Evolutionary conservation across 1,140 invertebrate species (phyloP).

Genomic region (Eurosta solidaginis): DNA sequence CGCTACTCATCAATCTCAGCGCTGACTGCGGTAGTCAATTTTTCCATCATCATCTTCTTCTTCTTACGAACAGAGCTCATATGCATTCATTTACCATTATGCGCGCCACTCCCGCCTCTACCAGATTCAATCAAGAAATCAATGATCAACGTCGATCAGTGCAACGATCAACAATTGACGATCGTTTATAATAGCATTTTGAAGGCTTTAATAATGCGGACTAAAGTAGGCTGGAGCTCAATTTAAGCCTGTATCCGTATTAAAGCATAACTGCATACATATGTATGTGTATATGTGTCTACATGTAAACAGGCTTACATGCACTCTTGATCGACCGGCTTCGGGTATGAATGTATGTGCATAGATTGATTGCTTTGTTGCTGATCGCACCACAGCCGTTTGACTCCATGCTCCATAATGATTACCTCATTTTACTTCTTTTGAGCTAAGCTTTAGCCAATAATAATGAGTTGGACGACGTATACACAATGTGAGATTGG

Average conservation of each 20-base stretch:
- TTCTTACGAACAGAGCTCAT: too few species aligned
- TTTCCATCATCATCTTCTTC: too few species aligned
- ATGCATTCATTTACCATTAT: too few species aligned
- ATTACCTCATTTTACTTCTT: background rate
- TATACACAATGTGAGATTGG: background rate
- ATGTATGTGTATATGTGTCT: background rate
- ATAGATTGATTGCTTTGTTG: constrained; percentile 22
- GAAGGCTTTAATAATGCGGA: background rate
- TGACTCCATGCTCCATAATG: background rate
- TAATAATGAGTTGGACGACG: background rate
- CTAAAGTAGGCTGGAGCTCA: background rate
- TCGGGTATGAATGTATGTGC: too few species aligned
- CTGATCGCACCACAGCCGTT: background rate
- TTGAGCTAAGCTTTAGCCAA: background rate
- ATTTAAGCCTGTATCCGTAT: background rate
- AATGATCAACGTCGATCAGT: background rate
- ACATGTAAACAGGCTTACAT: background rate
- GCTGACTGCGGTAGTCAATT: background rate
- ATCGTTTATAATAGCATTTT: constrained; percentile 25
- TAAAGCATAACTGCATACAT: background rate
- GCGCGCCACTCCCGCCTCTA: too few species aligned
- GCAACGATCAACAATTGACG: background rate
- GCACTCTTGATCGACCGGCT: background rate
- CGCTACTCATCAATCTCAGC: too few species aligned
- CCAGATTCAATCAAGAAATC: too few species aligned